Evolutionary conservation across 53 echinoderm and acorn worm species (phyloP), one percentile per base, ranked within the genome.

Genomic region (Hippasteria phrygiana): DNA sequence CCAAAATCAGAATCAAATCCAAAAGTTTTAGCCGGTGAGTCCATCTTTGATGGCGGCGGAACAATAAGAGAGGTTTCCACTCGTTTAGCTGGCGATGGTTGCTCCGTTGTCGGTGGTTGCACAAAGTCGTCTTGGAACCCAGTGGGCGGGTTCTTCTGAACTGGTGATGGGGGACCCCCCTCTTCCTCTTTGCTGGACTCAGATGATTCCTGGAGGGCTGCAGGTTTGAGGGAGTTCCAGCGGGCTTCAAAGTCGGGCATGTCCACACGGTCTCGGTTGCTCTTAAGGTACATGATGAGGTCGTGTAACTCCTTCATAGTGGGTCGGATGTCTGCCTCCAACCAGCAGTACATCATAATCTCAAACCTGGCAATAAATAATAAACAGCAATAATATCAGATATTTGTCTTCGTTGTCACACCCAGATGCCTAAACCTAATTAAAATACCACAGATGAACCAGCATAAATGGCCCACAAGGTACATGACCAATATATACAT

Each of bases 331-430:
- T 90, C 99, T 33, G 85, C 75, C 36, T 94, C 90, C 75, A 96
- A 64, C 99, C 99, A 98, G 81, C 99, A 98, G 76, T 93, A 94
- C 93, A 91, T 91, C 99, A 98, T 98, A 65, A 95, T 94, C 83
- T 98, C 99, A 95, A 91, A 98, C 99, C 99, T 98, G 43, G 3
- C 1, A 54, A 14, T 10, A 10, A 48, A 8, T 10, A 48, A 48
- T 48, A 48, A 48, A 14, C 48, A 48, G 14, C 48, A 48, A 48
- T 10, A 8, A 48, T 10, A 48, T 48, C n/a, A n/a, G n/a, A n/a
- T n/a, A n/a, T n/a, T n/a, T n/a, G n/a, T n/a, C n/a, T n/a, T n/a
- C n/a, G n/a, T n/a, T n/a, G n/a, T n/a, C n/a, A n/a, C n/a, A n/a
- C n/a, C n/a, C n/a, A n/a, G n/a, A n/a, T n/a, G n/a, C n/a, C n/a